Evolutionary conservation across 1,140 invertebrate species (phyloP).

Genomic region (Drosophila watanabei): DNA sequence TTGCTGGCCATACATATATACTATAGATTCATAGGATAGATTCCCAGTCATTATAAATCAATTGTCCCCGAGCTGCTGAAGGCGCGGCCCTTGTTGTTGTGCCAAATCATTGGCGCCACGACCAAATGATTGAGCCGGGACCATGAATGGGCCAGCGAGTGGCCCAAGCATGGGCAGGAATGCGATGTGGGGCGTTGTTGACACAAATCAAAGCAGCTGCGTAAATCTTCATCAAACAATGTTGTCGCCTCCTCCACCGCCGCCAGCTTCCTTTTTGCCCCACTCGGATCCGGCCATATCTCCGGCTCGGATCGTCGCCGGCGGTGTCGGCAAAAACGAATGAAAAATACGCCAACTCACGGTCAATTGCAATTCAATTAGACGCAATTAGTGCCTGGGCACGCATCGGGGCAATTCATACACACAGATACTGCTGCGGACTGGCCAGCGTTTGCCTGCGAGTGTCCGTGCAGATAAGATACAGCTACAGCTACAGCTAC

Average conservation of each 20-base stretch:
- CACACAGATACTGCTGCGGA: slow-evolving; percentile 5
- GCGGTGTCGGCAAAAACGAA: slow-evolving; percentile 58
- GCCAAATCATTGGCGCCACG: slow-evolving; percentile 68
- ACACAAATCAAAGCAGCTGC: slow-evolving; percentile 80
- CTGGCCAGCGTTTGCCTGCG: slow-evolving; percentile 1
- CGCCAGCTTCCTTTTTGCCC: slow-evolving; percentile 19
- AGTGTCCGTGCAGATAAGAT: slow-evolving; percentile 28
- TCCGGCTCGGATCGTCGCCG: slow-evolving; percentile 31
- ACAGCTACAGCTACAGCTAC: slow-evolving; percentile 50
- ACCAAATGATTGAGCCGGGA: slow-evolving; percentile 51
- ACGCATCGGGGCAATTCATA: slow-evolving; percentile 63
- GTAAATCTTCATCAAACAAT: slow-evolving; percentile 78
- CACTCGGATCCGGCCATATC: slow-evolving; percentile 24
- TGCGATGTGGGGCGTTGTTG: slow-evolving; percentile 56
- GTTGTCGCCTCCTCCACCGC: slow-evolving; percentile 27
- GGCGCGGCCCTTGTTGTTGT: slow-evolving; percentile 16
- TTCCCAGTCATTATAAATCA: slow-evolving; percentile 63
- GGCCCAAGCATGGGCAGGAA: slow-evolving; percentile 25
- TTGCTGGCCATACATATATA: slow-evolving; percentile 3
- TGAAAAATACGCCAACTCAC: slow-evolving; percentile 82
- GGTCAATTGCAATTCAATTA: slow-evolving; percentile 84
- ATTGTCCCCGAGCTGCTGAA: slow-evolving; percentile 38
- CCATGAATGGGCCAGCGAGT: slow-evolving; percentile 37
- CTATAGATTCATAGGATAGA: slow-evolving; percentile 15
- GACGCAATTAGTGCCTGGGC: slow-evolving; percentile 77